These are phyloP conservation scores for Syritta pipiens DNA, from an alignment of 2,888 invertebrate species.

Conservation along the genomic window DNA sequence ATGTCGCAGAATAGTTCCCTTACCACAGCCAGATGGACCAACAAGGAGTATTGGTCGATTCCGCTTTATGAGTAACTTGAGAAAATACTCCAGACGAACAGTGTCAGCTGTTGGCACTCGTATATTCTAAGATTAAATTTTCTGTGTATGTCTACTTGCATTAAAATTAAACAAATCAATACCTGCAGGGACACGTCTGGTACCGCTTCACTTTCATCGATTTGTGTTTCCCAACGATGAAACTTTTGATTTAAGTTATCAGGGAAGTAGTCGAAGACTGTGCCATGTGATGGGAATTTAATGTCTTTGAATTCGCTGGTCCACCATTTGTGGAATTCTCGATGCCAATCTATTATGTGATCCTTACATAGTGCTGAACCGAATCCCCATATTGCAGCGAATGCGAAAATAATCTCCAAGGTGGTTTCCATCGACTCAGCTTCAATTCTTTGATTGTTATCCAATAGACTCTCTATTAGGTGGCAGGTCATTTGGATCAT, in stretches of 20 bases:
- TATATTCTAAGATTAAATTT: slow-evolving; percentile 82
- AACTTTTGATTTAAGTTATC: slow-evolving; percentile 92
- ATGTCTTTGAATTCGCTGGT: slow-evolving; percentile 94
- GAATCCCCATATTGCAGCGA: slow-evolving; percentile 95
- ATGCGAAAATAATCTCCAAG: slow-evolving; percentile 95
- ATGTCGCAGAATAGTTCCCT: slow-evolving; percentile 93
- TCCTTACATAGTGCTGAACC: slow-evolving; percentile 95
- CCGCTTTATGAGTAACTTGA: slow-evolving; percentile 89
- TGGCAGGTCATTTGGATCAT: slow-evolving; percentile 94
- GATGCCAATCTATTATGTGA: slow-evolving; percentile 93
- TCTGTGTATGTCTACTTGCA: too few relatives aligned
- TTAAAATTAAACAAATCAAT: slow-evolving; percentile 59
- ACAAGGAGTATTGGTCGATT: slow-evolving; percentile 94
- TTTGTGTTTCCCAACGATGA: slow-evolving; percentile 88
- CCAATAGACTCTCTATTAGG: slow-evolving; percentile 90
- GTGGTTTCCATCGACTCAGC: slow-evolving; percentile 83
- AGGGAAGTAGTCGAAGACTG: slow-evolving; percentile 94
- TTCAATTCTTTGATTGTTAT: slow-evolving; percentile 78
- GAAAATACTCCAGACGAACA: slow-evolving; percentile 90
- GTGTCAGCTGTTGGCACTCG: slow-evolving; percentile 95
- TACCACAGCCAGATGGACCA: slow-evolving; percentile 94
- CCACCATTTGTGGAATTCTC: slow-evolving; percentile 98
- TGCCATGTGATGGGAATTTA: slow-evolving; percentile 91
- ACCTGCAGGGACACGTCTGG: slow-evolving; percentile 93
- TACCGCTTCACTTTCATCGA: slow-evolving; percentile 88